Conservation (phyloP, 2,888 invertebrate species). For the Cartodere bifasciata region DNA sequence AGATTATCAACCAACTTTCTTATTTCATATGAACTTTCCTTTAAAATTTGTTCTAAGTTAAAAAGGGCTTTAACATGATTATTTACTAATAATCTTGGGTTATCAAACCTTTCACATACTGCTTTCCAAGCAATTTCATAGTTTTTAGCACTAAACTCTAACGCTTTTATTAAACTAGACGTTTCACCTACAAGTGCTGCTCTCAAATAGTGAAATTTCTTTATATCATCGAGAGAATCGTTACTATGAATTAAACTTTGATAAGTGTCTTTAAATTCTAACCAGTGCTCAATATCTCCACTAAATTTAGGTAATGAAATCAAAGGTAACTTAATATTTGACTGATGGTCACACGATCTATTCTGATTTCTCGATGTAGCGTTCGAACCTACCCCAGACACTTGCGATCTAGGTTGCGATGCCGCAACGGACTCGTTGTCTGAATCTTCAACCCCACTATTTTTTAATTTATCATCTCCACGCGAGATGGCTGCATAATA, state of each 20-base stretch:
- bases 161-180: background rate
- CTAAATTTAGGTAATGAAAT: slow-evolving; percentile 3
- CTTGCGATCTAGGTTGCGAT: too few species aligned
- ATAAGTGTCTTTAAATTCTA: slow-evolving; percentile 2
- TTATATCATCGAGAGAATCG: slow-evolving; percentile 1
- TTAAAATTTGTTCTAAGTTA: too few species aligned
- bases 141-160: background rate
- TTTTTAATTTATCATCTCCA: too few species aligned
- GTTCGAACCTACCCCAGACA: too few species aligned
- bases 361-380: too few species aligned
- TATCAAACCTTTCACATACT: slow-evolving; percentile 1
- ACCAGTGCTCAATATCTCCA: slow-evolving; percentile 3
- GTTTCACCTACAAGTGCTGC: background rate
- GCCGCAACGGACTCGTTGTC: too few species aligned
- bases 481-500: too few species aligned
- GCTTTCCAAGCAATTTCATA: slow-evolving; percentile 3
- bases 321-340: background rate
- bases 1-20: too few species aligned
- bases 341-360: too few species aligned
- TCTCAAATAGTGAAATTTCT: slow-evolving; percentile 5
- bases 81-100: slow-evolving; percentile 1
- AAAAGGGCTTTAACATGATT: slow-evolving; percentile 1
- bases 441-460: too few species aligned
- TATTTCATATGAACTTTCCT: too few species aligned
- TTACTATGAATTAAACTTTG: slow-evolving; percentile 4